Conservation (phyloP, 2,888 invertebrate species). For the Hetaerina titia region DNA sequence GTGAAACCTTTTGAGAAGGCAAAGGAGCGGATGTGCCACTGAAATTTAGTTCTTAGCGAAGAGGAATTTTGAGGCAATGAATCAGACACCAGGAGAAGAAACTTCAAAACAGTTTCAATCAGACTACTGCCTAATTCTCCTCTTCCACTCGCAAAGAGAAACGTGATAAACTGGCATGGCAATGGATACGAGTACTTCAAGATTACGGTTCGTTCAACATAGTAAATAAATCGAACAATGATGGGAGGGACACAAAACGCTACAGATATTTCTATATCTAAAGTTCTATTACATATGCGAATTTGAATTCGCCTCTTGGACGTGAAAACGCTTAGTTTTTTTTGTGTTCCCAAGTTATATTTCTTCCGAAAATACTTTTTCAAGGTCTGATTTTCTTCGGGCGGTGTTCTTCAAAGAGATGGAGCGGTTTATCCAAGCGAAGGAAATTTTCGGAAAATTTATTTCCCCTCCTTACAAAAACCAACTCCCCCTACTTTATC, state of each 20-base stretch:
- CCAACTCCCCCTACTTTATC: background rate
- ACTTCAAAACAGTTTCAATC: background rate
- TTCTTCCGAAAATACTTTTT: background rate
- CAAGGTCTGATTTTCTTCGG: slow-evolving; percentile 1
- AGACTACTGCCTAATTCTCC: background rate
- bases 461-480: background rate
- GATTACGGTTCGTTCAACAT: too few species aligned
- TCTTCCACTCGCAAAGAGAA: background rate
- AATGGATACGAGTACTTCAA: too few species aligned
- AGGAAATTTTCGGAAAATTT: slow-evolving; percentile 14
- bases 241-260: background rate
- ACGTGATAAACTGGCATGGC: too few species aligned
- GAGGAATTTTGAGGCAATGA: background rate
- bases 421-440: slow-evolving; percentile 12
- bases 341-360: background rate
- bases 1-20: background rate
- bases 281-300: background rate
- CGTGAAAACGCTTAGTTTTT: background rate
- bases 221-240: background rate
- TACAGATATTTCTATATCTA: background rate
- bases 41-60: background rate
- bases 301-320: background rate
- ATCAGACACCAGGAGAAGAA: background rate
- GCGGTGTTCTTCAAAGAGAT: slow-evolving; percentile 21
- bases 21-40: background rate